Percentiles rank a stretch among this genome's conserved stretches.
Evolutionary conservation across 2,888 invertebrate genomes (phyloP).

Genomic region (Drosophila demipolita): DNA sequence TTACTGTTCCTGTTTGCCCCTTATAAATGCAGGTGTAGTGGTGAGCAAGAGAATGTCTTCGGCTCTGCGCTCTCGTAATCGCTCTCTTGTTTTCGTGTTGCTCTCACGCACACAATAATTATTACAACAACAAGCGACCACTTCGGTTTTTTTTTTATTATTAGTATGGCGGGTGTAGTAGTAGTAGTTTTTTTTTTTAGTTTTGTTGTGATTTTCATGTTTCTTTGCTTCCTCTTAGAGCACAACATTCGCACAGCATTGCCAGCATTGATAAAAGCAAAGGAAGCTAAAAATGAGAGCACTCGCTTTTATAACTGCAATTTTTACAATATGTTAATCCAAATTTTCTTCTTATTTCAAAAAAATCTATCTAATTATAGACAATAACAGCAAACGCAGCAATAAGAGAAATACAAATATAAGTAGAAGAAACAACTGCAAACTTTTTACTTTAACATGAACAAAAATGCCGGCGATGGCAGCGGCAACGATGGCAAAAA

Average conservation of each 20-base stretch:
- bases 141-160: constrained; percentile 42
- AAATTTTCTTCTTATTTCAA: background rate
- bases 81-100: constrained; percentile 15
- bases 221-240: constrained; percentile 55
- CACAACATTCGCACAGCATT: constrained; percentile 55
- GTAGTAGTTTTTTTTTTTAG: constrained; percentile 65
- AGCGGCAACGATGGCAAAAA: constrained; percentile 84
- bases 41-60: constrained; percentile 28
- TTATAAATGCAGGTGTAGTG: constrained; percentile 66
- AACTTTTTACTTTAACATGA: constrained; percentile 86
- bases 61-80: constrained; percentile 18
- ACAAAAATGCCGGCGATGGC: constrained; percentile 91
- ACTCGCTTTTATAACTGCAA: constrained; percentile 5
- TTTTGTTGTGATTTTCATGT: constrained; percentile 75
- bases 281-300: constrained; percentile 21
- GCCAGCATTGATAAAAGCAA: constrained; percentile 50
- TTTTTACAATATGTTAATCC: constrained; percentile 6
- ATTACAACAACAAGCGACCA: constrained; percentile 34
- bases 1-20: constrained; percentile 26
- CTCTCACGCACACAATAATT: constrained; percentile 38
- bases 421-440: constrained; percentile 13
- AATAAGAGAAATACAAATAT: constrained; percentile 16
- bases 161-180: constrained; percentile 29
- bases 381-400: constrained; percentile 23
- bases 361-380: constrained; percentile 18